Evolutionary conservation across 2,113 vertebrate species (phyloP).

Genomic region (Austrofundulus limnaeus): DNA sequence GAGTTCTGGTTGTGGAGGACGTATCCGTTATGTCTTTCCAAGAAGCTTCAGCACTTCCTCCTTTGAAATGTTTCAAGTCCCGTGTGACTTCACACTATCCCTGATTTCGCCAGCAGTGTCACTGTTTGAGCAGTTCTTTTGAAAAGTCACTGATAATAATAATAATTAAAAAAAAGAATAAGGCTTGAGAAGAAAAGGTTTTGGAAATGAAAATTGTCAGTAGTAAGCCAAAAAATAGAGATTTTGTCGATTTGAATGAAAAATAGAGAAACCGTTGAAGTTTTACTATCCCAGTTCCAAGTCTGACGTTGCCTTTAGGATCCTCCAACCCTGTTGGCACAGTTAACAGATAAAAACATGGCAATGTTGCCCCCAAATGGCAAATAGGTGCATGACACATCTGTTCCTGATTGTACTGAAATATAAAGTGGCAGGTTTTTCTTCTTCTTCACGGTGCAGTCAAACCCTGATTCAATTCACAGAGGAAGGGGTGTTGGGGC

Average conservation of each 20-base stretch:
- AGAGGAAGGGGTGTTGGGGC: slow-evolving; percentile 39
- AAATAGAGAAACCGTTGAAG: slow-evolving; percentile 77
- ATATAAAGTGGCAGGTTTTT: slow-evolving; percentile 75
- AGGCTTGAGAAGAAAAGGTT: slow-evolving; percentile 78
- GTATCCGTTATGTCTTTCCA: slow-evolving; percentile 62
- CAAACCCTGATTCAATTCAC: slow-evolving; percentile 76
- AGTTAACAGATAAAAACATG: slow-evolving; percentile 73
- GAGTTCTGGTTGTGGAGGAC: slow-evolving; percentile 68
- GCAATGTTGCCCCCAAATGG: slow-evolving; percentile 75
- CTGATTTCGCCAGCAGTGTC: slow-evolving; percentile 79
- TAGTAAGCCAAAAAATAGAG: slow-evolving; percentile 79
- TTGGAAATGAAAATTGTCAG: slow-evolving; percentile 77
- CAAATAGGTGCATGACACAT: slow-evolving; percentile 71
- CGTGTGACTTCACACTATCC: slow-evolving; percentile 76
- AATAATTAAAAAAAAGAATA: slow-evolving; percentile 69
- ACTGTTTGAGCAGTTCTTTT: slow-evolving; percentile 75
- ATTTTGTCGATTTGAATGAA: slow-evolving; percentile 77
- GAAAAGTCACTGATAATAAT: slow-evolving; percentile 75
- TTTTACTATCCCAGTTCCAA: slow-evolving; percentile 72
- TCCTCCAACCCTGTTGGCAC: slow-evolving; percentile 76
- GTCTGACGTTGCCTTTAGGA: slow-evolving; percentile 71
- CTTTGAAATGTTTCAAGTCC: slow-evolving; percentile 71
- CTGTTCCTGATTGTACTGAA: slow-evolving; percentile 75
- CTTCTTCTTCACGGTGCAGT: slow-evolving; percentile 64
- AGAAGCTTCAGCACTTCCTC: slow-evolving; percentile 72